Percentiles rank a stretch among this genome's conserved stretches.
Evolutionary conservation across 1,140 invertebrate species (phyloP).

Genomic region (Pseudomyrmex pallidus): DNA sequence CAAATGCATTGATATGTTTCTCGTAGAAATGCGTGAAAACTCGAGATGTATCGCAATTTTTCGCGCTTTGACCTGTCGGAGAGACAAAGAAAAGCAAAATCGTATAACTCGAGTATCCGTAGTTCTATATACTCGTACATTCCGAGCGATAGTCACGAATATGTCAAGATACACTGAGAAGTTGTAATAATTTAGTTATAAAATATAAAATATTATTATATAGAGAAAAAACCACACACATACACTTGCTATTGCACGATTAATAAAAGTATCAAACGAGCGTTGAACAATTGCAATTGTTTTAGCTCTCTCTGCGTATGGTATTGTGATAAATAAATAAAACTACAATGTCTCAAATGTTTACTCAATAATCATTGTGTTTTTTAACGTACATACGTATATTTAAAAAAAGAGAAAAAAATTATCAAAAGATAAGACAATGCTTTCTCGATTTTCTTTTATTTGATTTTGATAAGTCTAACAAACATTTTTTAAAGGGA

Average conservation of each 20-base stretch:
- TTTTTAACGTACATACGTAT: too few species aligned
- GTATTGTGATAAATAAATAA: slow-evolving; percentile 36
- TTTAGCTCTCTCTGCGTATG: slow-evolving; percentile 13
- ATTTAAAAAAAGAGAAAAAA: too few species aligned
- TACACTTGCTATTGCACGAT: not conserved
- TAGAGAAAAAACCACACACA: too few species aligned
- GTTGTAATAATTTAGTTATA: too few species aligned
- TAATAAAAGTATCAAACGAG: not conserved
- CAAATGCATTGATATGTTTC: not conserved
- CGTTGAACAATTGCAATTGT: not conserved
- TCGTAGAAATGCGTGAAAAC: slow-evolving; percentile 1
- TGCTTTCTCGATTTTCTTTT: too few species aligned
- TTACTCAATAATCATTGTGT: not conserved
- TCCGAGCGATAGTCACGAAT: slow-evolving; percentile 7
- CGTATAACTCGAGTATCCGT: not conserved
- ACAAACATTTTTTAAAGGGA: too few species aligned
- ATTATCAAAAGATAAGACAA: too few species aligned
- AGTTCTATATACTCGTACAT: not conserved
- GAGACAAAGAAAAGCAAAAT: not conserved
- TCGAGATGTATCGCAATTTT: not conserved
- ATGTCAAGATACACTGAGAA: not conserved
- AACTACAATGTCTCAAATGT: not conserved
- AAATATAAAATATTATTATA: too few species aligned
- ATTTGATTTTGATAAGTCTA: too few species aligned
- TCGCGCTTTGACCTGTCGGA: not conserved